Evolutionary conservation across 2,888 invertebrate genomes (phyloP).

Genomic region (Cheiracanthium punctorium): DNA sequence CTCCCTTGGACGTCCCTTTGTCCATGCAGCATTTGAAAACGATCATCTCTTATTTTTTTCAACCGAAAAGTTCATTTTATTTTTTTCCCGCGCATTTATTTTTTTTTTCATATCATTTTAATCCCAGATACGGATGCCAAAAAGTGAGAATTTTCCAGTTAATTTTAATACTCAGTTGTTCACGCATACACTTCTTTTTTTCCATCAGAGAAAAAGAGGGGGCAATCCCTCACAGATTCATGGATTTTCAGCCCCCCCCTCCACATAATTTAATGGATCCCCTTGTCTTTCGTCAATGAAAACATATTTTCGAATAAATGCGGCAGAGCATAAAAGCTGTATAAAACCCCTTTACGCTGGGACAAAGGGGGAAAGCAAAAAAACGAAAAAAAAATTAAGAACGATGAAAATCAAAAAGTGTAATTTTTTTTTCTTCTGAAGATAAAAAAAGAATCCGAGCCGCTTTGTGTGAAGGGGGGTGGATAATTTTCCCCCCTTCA

Average conservation of each 20-base stretch:
- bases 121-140: neutral
- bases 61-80: neutral
- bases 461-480: constrained; percentile 17
- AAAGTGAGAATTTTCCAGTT: constrained; percentile 18
- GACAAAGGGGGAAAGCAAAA: constrained; percentile 35
- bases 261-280: constrained; percentile 55
- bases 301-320: constrained; percentile 63
- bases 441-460: constrained; percentile 1
- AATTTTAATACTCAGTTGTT: constrained; percentile 9
- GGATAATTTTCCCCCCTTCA: constrained; percentile 3
- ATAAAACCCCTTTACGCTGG: constrained; percentile 16
- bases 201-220: neutral
- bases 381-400: constrained; percentile 44
- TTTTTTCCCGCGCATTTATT: neutral
- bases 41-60: neutral
- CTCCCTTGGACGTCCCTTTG: neutral
- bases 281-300: constrained; percentile 63
- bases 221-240: constrained; percentile 45
- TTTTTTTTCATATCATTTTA: too few relatives aligned
- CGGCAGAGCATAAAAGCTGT: constrained; percentile 50
- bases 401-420: constrained; percentile 66
- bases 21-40: neutral
- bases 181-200: neutral
- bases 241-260: constrained; percentile 18
- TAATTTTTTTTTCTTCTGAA: constrained; percentile 9